Evolutionary conservation across 1,140 invertebrate genomes (phyloP), one percentile per base, ranked within the genome.

Genomic region (Leptinotarsa lineolata): DNA sequence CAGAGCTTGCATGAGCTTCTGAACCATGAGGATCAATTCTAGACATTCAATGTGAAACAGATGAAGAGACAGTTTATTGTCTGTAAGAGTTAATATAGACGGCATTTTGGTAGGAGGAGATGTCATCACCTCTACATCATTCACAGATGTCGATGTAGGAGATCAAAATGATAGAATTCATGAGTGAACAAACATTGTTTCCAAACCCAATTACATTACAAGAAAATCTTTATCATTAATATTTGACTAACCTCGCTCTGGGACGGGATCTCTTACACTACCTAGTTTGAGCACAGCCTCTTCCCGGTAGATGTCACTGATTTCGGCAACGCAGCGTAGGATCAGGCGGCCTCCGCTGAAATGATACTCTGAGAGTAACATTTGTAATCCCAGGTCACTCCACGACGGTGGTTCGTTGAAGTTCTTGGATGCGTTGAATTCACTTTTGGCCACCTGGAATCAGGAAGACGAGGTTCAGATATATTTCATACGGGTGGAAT

Each of bases 181-280:
- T 30, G 8, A 6, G 30, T 39, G 30, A 39, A 39, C 8, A 39
- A 39, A 39, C 6, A 30, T 30, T 30, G 6, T 8, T 1, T 8
- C 8, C 6, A 30, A 8, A 30, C 6, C 30, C 4, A 8, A 30
- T 30, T 8, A 8, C 30, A 30, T 30, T 5, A 8, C 30, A 30
- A 30, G 30, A 30, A 30, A 39, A 11, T 39, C 8, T 39, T 39
- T 13, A 59, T 59, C 0, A 59, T 6, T 16, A 20, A 12, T 2
- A 12, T 59, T 59, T 59, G 5, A 70, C 48, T 74, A 63, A 88
- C 88, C 88, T 87, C 87, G 83, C 70, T 88, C 87, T 16, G 88
- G 88, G 73, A 88, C 82, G 61, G 88, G 88, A 83, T 88, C 86
- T 77, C 84, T 86, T 74, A 86, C 85, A 72, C 85, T 86, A 68